A percentile compares a stretch with the other conserved stretches of the same genome.
phyloP scores from a whole-genome alignment of 2,113 vertebrate species.

The Pontoporia blainvillei region DNA sequence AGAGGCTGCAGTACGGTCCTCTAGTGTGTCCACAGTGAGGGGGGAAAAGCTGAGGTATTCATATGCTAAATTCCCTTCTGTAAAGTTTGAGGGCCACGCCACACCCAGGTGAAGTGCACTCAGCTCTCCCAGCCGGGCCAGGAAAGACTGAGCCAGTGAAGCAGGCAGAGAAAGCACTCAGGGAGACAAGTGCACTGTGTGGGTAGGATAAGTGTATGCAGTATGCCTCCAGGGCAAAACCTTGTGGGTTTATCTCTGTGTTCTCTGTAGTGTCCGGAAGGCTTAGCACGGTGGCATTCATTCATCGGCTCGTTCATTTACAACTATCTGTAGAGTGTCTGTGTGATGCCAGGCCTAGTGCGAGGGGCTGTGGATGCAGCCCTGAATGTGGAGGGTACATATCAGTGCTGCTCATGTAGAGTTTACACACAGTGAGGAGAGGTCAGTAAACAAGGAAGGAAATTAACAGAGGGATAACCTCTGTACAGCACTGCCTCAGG shows the following conservation, averaged over 20 bases:
- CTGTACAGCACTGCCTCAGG: neutral
- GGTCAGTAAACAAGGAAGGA: too few relatives aligned
- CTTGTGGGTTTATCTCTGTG: neutral
- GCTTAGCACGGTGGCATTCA: neutral
- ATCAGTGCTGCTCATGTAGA: too few relatives aligned
- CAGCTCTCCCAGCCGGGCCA: neutral
- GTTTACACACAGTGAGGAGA: neutral
- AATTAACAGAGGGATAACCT: neutral
- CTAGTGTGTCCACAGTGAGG: rapidly evolving
- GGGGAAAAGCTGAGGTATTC: neutral
- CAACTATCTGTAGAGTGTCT: neutral
- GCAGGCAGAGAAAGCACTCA: neutral
- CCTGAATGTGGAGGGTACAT: rapidly evolving
- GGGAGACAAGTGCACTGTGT: rapidly evolving
- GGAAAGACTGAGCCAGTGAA: rapidly evolving
- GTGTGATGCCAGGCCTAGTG: neutral
- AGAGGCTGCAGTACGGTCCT: neutral
- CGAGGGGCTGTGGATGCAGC: too few relatives aligned
- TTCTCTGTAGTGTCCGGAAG: too few relatives aligned
- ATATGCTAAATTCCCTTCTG: too few relatives aligned
- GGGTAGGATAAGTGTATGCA: rapidly evolving
- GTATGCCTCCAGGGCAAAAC: neutral
- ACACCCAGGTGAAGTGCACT: rapidly evolving
- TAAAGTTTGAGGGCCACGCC: neutral
- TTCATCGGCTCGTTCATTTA: neutral